These are phyloP conservation scores for Tretioscincus oriximinensis DNA, from an alignment of 2,113 vertebrate species.

Conservation along the genomic window DNA sequence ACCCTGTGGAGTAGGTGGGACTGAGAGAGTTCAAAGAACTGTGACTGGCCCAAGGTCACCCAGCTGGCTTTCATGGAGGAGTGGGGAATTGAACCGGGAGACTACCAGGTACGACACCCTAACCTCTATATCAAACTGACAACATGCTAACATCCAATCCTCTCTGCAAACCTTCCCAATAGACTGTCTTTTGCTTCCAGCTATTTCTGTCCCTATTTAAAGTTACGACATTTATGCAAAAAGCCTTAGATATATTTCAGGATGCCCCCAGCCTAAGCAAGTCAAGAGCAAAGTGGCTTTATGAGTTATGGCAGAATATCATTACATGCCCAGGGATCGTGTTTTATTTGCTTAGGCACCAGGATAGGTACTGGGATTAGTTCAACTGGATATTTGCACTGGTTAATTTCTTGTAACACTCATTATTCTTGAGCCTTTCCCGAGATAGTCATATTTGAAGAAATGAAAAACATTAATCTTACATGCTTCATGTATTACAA, in stretches of 20 bases:
- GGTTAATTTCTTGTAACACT: not conserved
- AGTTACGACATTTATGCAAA: not conserved
- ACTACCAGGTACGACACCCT: no score
- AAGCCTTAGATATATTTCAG: accelerated
- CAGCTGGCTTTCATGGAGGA: no score
- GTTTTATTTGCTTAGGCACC: not conserved
- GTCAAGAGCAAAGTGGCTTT: not conserved
- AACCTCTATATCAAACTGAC: no score
- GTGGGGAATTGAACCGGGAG: no score
- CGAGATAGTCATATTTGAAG: slow-evolving; percentile 2
- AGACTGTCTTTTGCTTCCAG: not conserved
- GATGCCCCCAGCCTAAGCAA: not conserved
- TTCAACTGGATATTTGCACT: not conserved
- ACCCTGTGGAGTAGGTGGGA: no score
- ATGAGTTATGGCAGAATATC: accelerated
- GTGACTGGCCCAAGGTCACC: no score
- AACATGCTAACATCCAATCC: not conserved
- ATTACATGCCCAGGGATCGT: not conserved
- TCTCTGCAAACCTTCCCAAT: not conserved
- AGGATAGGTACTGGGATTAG: no score
- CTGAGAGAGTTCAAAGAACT: no score
- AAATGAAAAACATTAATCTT: not conserved
- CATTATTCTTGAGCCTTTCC: not conserved
- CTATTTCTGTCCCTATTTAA: not conserved
- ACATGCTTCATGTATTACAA: not conserved